Percentiles rank a stretch among this genome's conserved stretches.
Evolutionary conservation across 2,113 vertebrate species (phyloP).

Genomic region (Corynorhinus townsendii): DNA sequence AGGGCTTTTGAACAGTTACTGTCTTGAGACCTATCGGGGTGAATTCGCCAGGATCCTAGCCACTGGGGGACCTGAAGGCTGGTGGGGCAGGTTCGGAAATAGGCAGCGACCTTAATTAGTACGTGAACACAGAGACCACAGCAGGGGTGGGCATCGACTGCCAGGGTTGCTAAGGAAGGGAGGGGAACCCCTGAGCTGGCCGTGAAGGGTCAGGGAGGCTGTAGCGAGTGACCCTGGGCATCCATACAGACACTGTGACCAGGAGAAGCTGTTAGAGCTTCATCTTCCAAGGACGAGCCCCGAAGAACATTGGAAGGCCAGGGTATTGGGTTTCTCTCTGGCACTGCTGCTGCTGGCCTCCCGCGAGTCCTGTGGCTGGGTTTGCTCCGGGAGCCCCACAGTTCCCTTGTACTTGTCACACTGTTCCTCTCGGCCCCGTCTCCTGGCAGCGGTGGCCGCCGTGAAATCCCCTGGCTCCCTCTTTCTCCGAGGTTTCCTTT

Average conservation of each 20-base stretch:
- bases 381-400: not conserved
- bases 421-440: not conserved
- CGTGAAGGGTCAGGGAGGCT: not conserved
- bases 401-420: not conserved
- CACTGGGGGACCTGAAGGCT: not conserved
- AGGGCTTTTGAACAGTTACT: not conserved
- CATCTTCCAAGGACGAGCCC: not conserved
- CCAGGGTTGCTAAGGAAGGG: not conserved
- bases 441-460: not conserved
- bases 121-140: not conserved
- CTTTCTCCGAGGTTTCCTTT: not conserved
- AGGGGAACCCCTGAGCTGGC: not conserved
- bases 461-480: not conserved
- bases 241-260: not conserved
- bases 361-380: not conserved
- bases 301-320: not conserved
- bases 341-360: not conserved
- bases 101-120: not conserved
- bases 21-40: not conserved
- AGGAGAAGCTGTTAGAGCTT: not conserved
- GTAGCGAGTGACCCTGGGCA: rapidly evolving
- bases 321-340: not conserved
- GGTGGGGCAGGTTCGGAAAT: not conserved
- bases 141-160: not conserved
- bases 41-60: not conserved